Evolutionary conservation across 2,113 vertebrate species (phyloP).

Genomic region (Muscicapa adusta): DNA sequence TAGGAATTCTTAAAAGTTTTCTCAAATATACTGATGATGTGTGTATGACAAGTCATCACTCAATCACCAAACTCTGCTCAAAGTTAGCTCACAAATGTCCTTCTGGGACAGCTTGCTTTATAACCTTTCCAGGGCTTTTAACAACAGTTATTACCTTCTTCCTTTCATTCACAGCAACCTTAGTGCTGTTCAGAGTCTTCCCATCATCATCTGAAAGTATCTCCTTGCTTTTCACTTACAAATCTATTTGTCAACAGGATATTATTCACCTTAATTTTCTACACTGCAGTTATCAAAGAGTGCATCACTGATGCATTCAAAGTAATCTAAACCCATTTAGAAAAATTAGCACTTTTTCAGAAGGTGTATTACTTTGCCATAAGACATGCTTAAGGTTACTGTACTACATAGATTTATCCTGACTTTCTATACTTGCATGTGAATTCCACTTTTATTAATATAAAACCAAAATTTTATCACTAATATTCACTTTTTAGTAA

Average conservation of each 20-base stretch:
- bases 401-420: not conserved
- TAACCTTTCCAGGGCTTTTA: not conserved
- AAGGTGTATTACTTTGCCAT: not conserved
- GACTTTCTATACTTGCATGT: not conserved
- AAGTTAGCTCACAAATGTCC: not conserved
- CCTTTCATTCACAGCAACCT: not conserved
- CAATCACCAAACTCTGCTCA: not conserved
- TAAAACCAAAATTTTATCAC: not conserved
- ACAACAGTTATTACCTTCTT: not conserved
- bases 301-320: not conserved
- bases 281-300: not conserved
- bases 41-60: not conserved
- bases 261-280: not conserved
- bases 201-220: not conserved
- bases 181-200: not conserved
- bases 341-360: not conserved
- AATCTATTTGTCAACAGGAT: not conserved
- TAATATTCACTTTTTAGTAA: not conserved
- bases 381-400: not conserved
- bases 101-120: not conserved
- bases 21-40: not conserved
- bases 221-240: not conserved
- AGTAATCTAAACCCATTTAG: not conserved
- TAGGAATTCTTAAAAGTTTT: not conserved
- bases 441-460: not conserved